Evolutionary conservation across 2,797 vertebrate genomes (phyloP).

Genomic region (Lagocephalus sceleratus): DNA sequence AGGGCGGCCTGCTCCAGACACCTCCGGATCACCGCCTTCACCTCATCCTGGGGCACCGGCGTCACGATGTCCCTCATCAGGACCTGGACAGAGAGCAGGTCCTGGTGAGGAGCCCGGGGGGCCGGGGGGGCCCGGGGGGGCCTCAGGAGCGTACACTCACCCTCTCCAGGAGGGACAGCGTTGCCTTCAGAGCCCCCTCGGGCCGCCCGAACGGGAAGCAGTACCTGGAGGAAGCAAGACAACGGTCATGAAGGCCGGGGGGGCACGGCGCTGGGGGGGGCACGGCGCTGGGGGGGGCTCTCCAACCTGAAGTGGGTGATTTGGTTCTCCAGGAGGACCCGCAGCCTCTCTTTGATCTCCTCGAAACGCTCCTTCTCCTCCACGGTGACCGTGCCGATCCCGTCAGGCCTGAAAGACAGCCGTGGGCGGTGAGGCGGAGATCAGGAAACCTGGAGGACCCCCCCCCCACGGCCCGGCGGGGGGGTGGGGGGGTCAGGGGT

Average conservation of each 20-base stretch:
- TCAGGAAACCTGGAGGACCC: neutral
- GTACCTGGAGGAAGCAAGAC: conserved; percentile 76
- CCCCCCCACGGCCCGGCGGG: no score
- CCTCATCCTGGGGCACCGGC: conserved; percentile 93
- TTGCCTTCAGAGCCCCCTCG: conserved; percentile 96
- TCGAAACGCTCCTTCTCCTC: conserved; percentile 95
- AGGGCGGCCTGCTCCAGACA: conserved; percentile 97
- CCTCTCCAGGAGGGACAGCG: conserved; percentile 93
- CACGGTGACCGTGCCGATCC: conserved; percentile 92
- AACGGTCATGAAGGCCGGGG: no score
- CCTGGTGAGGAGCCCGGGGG: no score
- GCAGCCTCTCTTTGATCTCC: conserved; percentile 95
- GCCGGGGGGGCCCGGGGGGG: no score
- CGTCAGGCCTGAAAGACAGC: conserved; percentile 84
- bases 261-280: no score
- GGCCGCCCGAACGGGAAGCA: conserved; percentile 99
- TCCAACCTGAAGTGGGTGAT: conserved; percentile 96
- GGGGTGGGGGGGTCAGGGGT: no score
- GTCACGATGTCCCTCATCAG: conserved; percentile 99
- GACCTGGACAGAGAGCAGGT: conserved; percentile 72
- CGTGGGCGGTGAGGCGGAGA: neutral
- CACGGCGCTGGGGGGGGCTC: no score
- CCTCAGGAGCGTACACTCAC: conserved; percentile 66
- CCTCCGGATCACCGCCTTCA: conserved; percentile 94
- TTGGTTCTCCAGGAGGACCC: conserved; percentile 96